Evolutionary conservation across 1,140 invertebrate genomes (phyloP).

Genomic region (Nomia melanderi): DNA sequence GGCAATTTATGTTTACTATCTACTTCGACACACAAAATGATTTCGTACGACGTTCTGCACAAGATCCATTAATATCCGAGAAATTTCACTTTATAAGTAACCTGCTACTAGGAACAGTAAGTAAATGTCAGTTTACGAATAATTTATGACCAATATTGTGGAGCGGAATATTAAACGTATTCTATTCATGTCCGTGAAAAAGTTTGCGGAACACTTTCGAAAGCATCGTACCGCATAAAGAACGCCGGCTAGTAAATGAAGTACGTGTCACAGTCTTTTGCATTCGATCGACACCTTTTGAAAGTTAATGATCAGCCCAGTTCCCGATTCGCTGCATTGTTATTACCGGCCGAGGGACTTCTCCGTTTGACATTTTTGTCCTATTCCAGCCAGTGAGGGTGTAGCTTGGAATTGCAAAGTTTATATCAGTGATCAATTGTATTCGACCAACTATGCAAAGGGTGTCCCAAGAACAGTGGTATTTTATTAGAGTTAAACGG

Average conservation of each 20-base stretch:
- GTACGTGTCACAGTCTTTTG: neutral
- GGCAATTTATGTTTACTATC: no score
- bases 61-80: neutral
- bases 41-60: neutral
- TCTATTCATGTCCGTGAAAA: neutral
- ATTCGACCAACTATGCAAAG: neutral
- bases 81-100: neutral
- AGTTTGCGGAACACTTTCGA: neutral
- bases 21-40: neutral
- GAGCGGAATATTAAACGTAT: neutral
- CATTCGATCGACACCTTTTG: conserved; percentile 2
- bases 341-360: neutral
- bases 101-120: no score
- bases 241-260: neutral
- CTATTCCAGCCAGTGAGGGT: neutral
- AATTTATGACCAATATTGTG: neutral
- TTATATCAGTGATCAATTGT: conserved; percentile 6
- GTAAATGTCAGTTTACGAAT: neutral
- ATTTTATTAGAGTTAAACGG: no score
- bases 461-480: no score
- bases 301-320: conserved; percentile 1
- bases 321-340: conserved; percentile 6
- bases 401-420: neutral
- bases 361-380: conserved; percentile 6
- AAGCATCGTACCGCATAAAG: neutral